These are phyloP conservation scores for Dicaeum eximium DNA, from an alignment of 2,113 vertebrate species.

Conservation along the genomic window DNA sequence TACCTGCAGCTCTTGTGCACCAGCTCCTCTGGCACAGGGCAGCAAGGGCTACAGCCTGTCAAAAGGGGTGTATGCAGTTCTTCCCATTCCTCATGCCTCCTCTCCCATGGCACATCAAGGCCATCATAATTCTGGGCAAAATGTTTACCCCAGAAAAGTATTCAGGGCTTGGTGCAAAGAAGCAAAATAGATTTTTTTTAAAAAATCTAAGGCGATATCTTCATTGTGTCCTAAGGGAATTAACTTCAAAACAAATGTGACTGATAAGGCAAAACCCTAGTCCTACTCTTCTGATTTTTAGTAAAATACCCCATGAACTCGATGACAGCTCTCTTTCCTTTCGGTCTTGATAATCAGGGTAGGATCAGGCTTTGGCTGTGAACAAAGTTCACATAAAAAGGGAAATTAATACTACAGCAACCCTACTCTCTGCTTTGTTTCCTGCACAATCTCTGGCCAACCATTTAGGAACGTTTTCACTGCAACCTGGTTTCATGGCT, in stretches of 20 bases:
- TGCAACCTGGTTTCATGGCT: constrained; percentile 14
- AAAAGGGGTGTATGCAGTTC: not conserved
- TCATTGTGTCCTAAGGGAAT: not conserved
- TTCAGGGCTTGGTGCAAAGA: not conserved
- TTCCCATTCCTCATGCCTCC: not conserved
- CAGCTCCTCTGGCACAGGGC: not conserved
- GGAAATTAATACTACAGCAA: not conserved
- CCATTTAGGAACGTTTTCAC: constrained; percentile 38
- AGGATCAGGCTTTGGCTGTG: not conserved
- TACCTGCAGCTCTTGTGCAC: not conserved
- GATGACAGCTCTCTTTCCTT: not conserved
- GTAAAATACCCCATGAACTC: not conserved
- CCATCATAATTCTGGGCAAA: not conserved
- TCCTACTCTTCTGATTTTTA: not conserved
- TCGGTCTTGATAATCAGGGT: not conserved
- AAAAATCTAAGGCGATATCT: accelerated
- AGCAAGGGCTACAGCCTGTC: not conserved
- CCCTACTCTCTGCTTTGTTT: not conserved
- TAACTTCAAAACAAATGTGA: not conserved
- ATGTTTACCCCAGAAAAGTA: not conserved
- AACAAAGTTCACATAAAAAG: not conserved
- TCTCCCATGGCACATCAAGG: not conserved
- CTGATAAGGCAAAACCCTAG: not conserved
- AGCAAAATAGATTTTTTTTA: not conserved
- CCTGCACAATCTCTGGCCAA: not conserved